Base-by-base conservation (phyloP, 2,888 invertebrate genomes). In the Tetramorium bicarinatum region DNA sequence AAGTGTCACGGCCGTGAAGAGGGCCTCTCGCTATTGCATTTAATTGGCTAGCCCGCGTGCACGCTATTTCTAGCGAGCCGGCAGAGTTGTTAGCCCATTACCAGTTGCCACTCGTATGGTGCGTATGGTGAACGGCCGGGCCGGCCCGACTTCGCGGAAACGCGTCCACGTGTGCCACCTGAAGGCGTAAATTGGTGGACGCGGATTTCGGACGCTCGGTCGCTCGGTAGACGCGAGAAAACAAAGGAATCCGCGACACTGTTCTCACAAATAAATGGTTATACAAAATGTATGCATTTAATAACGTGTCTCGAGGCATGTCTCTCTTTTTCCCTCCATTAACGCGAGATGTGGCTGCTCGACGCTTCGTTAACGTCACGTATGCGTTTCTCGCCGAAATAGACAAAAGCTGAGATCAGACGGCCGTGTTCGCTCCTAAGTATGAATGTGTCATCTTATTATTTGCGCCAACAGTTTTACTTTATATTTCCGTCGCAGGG, bases 21-120 rank as follows among this genome's bases (percentile, higher is more conserved):
- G 59, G 38, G 29, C 59, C 86, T 89, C 89, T 89, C 86, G 89
- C 88, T 89, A 91, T 92, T 91, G 91, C 89, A 90, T 92, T 93
- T 94, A 94, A 94, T 94, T 94, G 94, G 94, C 93, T 92, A 91
- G 92, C 13, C 13, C 92, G 91, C 88, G 87, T 74, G 61, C 61
- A 41, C 72, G 87, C 92, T 94, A 93, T 93, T 94, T 93, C 93
- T 93, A 93, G 86, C 88, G 82, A 82, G 85, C 87, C 91, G 29
- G 29, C 29, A 9, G 72, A 61, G 89, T 92, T 91, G 92, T 94
- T 94, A 93, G 92, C 91, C 91, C 91, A 92, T 93, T 93, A 93
- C 80, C 61, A 34, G 47, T 83, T 56, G 44, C 71, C 67, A 34
- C 88, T 90, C 87, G 90, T 91, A 87, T 85, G 83, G 66, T 71